Base-by-base conservation (phyloP, 2,797 vertebrate species). In the Diplodus puntazzo region DNA sequence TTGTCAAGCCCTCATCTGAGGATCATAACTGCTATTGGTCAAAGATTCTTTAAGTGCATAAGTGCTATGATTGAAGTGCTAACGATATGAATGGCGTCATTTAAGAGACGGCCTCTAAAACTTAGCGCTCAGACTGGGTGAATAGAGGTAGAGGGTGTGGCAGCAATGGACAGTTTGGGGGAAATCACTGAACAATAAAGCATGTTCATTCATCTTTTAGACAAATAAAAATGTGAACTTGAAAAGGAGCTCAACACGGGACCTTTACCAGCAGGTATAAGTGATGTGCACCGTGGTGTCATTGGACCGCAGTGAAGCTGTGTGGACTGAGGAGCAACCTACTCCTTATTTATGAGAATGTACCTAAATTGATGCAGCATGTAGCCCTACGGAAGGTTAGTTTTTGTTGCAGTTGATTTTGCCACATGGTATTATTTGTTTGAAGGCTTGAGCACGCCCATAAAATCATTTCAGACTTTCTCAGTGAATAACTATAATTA, bases 321-420 rank as follows among this genome's bases (percentile, higher is more conserved):
- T 30, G 3, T 55, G 65, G 10, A 74, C 11, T 14, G 64, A 76
- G 21, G 45, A 81, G 21, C 20, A 55, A 49, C 9, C 67, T 20
- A 18, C 30, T 64, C 30, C 10, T 66, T 59, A 57, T 65, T 77
- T 42, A 63, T 34, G 60, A 77, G 39, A 70, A n/a, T 66, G 66
- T 34, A 57, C 23, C 42, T 30, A 0, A 58, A 34, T 20, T 62
- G 5, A 68, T 9, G 23, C 23, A 20, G 45, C 58, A 25, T 8
- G 11, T 21, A 14, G 50, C 3, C 8, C 12, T 14, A 20, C 39
- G 49, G 45, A 69, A 71, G 27, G 52, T 27, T 23, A 9, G 1
- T 16, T 21, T 55, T 59, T 55, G 25, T 55, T 59, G 5, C 27
- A 18, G 42, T 50, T 74, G 60, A 39, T 34, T n/a, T 46, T 67